These are phyloP conservation scores for Sciurus vulgaris DNA, from an alignment of 2,797 vertebrate genomes.

Conservation along the genomic window DNA sequence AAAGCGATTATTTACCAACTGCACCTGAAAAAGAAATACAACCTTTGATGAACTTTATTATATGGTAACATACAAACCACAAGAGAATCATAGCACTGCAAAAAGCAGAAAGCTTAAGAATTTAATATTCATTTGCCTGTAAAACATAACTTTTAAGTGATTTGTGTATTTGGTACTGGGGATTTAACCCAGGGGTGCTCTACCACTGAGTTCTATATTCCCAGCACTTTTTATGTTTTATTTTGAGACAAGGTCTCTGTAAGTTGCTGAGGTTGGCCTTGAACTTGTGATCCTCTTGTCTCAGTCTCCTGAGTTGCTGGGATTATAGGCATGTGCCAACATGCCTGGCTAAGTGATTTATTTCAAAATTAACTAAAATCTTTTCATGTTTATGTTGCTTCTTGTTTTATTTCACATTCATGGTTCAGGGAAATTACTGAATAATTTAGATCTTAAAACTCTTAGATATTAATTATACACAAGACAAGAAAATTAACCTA, in stretches of 20 bases:
- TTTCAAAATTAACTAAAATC: neutral
- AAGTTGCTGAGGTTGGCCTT: too few relatives aligned
- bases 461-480: neutral
- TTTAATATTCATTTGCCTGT: conserved; percentile 30
- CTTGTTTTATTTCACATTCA: neutral
- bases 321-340: too few relatives aligned
- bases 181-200: too few relatives aligned
- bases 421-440: conserved; percentile 30
- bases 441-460: conserved; percentile 12
- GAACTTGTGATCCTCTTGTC: too few relatives aligned
- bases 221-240: too few relatives aligned
- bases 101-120: conserved; percentile 22
- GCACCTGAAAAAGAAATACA: conserved; percentile 87
- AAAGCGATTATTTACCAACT: conserved; percentile 92
- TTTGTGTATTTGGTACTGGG: too few relatives aligned
- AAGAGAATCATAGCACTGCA: neutral
- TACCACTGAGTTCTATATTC: too few relatives aligned
- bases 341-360: neutral
- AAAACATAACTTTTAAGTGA: conserved; percentile 8
- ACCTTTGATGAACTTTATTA: conserved; percentile 21
- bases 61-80: neutral
- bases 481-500: conserved; percentile 16
- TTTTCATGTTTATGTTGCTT: conserved; percentile 3
- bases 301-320: too few relatives aligned
- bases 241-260: too few relatives aligned